Conservation (phyloP, 2,113 vertebrate species). For the Deroptyus accipitrinus region DNA sequence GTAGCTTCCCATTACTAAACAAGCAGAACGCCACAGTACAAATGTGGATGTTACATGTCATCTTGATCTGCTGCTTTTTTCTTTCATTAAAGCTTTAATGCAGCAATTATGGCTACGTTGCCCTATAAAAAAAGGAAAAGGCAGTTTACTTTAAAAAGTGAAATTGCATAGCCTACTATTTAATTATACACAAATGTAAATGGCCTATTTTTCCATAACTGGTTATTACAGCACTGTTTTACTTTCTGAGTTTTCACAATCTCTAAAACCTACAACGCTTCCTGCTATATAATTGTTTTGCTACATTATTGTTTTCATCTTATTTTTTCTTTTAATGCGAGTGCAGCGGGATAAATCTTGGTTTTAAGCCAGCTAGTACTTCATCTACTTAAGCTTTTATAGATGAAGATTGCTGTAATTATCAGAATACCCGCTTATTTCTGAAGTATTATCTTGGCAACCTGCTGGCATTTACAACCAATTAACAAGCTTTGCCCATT, state of each 20-base stretch:
- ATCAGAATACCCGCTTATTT: conserved; percentile 99
- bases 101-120: conserved; percentile 82
- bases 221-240: conserved; percentile 89
- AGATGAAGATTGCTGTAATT: conserved; percentile 99
- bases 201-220: conserved; percentile 88
- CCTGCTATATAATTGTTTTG: conserved; percentile 88
- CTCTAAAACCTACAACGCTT: conserved; percentile 84
- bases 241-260: conserved; percentile 88
- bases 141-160: conserved; percentile 88
- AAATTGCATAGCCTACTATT: conserved; percentile 88
- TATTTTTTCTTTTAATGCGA: conserved; percentile 88
- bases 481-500: conserved; percentile 98
- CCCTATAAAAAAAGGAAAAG: conserved; percentile 83
- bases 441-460: conserved; percentile 96
- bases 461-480: conserved; percentile 97
- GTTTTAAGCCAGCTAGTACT: conserved; percentile 88
- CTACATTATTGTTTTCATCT: conserved; percentile 86
- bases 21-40: conserved; percentile 72
- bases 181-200: conserved; percentile 89
- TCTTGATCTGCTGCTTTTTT: conserved; percentile 82
- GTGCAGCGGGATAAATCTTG: conserved; percentile 92
- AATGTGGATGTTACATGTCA: conserved; percentile 77
- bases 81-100: conserved; percentile 87
- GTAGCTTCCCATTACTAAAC: conserved; percentile 81
- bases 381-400: conserved; percentile 92